phyloP scores from a whole-genome alignment of 2,888 invertebrate genomes.

The Sturmia bella region DNA sequence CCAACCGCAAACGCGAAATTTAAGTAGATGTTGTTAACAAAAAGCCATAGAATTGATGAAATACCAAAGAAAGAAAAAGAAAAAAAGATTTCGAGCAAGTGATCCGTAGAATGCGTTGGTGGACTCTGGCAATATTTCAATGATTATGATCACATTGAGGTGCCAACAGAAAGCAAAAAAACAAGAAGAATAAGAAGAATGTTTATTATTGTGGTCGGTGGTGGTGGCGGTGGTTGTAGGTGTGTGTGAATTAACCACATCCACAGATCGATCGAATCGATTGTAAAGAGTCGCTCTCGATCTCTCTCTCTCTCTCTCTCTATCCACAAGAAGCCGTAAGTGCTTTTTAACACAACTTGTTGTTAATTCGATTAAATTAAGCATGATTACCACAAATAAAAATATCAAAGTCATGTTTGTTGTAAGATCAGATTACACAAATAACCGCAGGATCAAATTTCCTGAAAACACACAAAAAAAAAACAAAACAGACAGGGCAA shows the following conservation, averaged over 20 bases:
- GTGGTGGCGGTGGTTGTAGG: conserved; percentile 14
- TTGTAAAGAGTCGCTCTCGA: too few relatives aligned
- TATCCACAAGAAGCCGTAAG: conserved; percentile 10
- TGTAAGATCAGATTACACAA: conserved; percentile 65
- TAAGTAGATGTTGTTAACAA: conserved; percentile 51
- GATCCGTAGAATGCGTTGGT: conserved; percentile 64
- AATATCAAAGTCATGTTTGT: conserved; percentile 68
- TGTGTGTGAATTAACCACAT: conserved; percentile 36
- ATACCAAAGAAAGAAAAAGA: conserved; percentile 24
- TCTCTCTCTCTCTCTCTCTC: too few relatives aligned
- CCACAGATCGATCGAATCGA: conserved; percentile 8
- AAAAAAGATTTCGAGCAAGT: conserved; percentile 25
- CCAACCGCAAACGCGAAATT: conserved; percentile 69
- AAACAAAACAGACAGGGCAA: background rate
- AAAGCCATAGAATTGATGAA: conserved; percentile 68
- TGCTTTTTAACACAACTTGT: conserved; percentile 53
- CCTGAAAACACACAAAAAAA: conserved; percentile 18
- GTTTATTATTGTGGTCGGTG: background rate
- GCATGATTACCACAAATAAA: conserved; percentile 69
- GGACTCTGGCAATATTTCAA: conserved; percentile 44
- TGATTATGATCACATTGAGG: conserved; percentile 38
- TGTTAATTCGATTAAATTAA: conserved; percentile 69
- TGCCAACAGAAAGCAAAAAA: background rate
- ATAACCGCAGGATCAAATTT: conserved; percentile 56
- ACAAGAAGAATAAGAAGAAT: background rate